Base-by-base conservation (phyloP, 2,888 invertebrate species). In the Temnothorax unifasciatus region DNA sequence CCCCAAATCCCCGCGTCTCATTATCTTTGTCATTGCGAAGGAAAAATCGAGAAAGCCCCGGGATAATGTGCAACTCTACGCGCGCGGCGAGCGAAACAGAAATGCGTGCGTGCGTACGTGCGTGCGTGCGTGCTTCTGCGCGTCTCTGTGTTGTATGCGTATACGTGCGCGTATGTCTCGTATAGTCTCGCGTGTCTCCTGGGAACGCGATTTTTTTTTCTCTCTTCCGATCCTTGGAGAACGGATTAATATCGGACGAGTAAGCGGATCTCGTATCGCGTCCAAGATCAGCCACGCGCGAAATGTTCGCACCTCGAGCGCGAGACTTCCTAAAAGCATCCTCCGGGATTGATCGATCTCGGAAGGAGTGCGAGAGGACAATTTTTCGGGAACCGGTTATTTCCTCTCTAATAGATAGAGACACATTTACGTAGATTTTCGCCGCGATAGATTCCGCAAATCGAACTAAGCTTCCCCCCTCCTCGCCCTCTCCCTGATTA, bases 1-100 rank as follows among this genome's bases (percentile, higher is more conserved):
- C 90, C 92, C 91, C 89, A 90, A 92, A 92, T 92, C 92, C 92
- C 90, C 91, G 92, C 91, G 91, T 93, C 93, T 94, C 93, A 94
- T 94, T 94, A 94, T 93, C 93, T 94, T 93, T 93, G 92, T 92
- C 92, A 92, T 92, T 92, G 92, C 94, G 92, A 90, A 91, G 92
- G 90, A 91, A 90, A 90, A 90, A 92, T 89, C 88, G 90, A 91
- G 90, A 90, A 87, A 90, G 52, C 84, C 85, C 82, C 50, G 59
- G 79, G 64, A 83, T 69, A 75, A 82, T 44, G 47, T 54, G 41
- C 50, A 29, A 64, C 41, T 54, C 15, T 29, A 64, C 29, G 34
- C 52, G 75, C 61, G 83, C 57, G 64, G 44, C 38, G 18, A 63
- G 54, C 41, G 59, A 54, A 57, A 76, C n/a, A 57, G 59, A 63